Evolutionary conservation across 2,797 vertebrate species (phyloP), one percentile per base, ranked within the genome.

Genomic region (Melanotaenia parkinsoni): DNA sequence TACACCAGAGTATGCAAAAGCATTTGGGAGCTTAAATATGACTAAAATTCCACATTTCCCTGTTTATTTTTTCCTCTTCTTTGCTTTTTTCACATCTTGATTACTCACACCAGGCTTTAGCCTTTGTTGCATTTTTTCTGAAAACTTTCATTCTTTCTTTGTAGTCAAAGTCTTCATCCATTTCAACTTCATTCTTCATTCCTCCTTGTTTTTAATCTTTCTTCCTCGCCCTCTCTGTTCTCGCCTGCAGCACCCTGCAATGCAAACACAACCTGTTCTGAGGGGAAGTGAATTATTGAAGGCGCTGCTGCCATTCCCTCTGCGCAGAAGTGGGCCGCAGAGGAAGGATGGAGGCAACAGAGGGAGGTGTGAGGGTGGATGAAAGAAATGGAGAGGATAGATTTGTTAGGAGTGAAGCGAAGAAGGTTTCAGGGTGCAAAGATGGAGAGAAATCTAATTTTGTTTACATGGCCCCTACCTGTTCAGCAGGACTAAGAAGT

Each of bases 261-360:
- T 90, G 90, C 91, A 93, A 94, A 94, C 92, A 90, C 92, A 93
- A 92, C 92, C 91, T 93, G 91, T 91, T 93, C 91, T 76, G 86
- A 88, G 88, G 89, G 84, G 75, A 84, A 86, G 87, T 94, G 90
- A 94, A 94, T 94, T 90, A 93, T 94, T 93, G 88, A 94, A 92
- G 82, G 69, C 11, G 58, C 78, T 67, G 87, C 79, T 82, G 90
- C 89, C 83, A 59, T 90, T 86, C 82, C 87, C 85, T 84, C 77
- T 70, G 85, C 81, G 90, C 84, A 86, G 83, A 91, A 90, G 84
- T 90, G 84, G 89, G 87, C 86, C 72, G 81, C 79, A 78, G 83
- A 83, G 89, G 82, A 85, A 83, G 80, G 82, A 87, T 75, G 67
- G 80, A 86, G 81, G 58, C 81, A 75, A 69, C 1, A 35, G 72